Evolutionary conservation across 1,140 invertebrate genomes (phyloP), one percentile per base, ranked within the genome.

Genomic region (Temnothorax longispinosus): DNA sequence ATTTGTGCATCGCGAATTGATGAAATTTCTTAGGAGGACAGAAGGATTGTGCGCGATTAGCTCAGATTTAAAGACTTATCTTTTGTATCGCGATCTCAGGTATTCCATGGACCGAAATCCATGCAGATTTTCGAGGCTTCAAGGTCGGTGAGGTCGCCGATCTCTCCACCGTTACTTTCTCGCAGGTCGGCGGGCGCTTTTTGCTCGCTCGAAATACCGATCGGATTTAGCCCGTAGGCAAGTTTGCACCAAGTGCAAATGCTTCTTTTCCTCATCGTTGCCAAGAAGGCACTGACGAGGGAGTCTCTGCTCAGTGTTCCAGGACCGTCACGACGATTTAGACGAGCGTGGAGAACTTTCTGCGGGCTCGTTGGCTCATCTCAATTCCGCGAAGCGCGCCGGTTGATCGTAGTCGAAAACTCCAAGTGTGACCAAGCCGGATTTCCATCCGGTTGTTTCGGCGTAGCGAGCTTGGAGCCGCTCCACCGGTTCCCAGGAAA

Each of bases 141-240:
- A 90, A 87, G 88, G 75, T 71, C 47, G 56, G 5, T 7, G 67
- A 15, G 47, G 35, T 76, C 50, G 71, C 72, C 60, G 27, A 65
- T 89, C 82, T 52, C 64, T 54, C 76, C 85, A 52, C 67, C 67
- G 54, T 60, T 47, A 74, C 80, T 86, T 88, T 77, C 50, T 67
- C 65, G 84, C 18, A 75, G 74, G 64, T 74, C 64, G 78, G 56
- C 38, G 81, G 60, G 69, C 67, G 52, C 74, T 90, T 90, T 91
- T 89, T 81, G 69, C 77, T 38, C 67, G 32, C 64, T 74, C 65
- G 44, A 84, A 60, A 86, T 86, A 84, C 75, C 85, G 77, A 88
- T 91, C 88, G 85, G 76, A 92, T 91, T 92, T 92, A 92, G 91
- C 88, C 75, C 86, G 58, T 65, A 60, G 74, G 54, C 86, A 47